These are phyloP conservation scores for Mionectes macconnelli DNA, from an alignment of 2,113 vertebrate genomes.

Conservation along the genomic window DNA sequence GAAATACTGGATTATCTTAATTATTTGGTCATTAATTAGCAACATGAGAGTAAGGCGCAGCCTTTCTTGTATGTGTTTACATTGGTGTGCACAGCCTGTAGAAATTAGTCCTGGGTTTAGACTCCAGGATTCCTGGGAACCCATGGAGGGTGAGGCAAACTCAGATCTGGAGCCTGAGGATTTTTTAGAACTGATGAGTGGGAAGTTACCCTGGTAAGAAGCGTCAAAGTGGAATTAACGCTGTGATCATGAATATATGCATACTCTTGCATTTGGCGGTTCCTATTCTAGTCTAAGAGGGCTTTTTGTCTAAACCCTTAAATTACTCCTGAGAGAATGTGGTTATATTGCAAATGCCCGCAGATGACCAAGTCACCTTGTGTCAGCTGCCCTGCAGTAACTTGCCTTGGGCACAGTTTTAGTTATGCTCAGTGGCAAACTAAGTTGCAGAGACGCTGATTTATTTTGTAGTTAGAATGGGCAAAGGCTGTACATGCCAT, in stretches of 20 bases:
- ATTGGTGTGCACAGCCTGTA: background rate
- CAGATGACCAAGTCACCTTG: background rate
- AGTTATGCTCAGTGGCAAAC: background rate
- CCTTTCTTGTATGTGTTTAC: background rate
- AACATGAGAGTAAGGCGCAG: background rate
- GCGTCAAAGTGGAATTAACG: background rate
- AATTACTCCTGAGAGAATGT: background rate
- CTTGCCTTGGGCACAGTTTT: background rate
- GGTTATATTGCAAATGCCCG: background rate
- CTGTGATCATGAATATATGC: background rate
- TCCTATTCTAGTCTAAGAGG: background rate
- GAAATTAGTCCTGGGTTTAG: background rate
- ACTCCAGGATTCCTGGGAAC: background rate
- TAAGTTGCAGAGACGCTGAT: background rate
- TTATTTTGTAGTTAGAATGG: background rate
- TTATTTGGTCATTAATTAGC: slow-evolving; percentile 10
- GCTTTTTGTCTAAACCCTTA: background rate
- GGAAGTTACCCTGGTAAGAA: slow-evolving; percentile 20
- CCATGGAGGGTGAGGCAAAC: background rate
- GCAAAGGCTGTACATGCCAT: background rate
- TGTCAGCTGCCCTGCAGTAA: background rate
- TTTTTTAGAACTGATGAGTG: slow-evolving; percentile 23
- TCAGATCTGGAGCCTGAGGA: background rate
- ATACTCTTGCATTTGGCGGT: background rate
- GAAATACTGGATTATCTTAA: background rate